Conservation (phyloP, 1,140 invertebrate species). For the Brachionus manjavacas region DNA sequence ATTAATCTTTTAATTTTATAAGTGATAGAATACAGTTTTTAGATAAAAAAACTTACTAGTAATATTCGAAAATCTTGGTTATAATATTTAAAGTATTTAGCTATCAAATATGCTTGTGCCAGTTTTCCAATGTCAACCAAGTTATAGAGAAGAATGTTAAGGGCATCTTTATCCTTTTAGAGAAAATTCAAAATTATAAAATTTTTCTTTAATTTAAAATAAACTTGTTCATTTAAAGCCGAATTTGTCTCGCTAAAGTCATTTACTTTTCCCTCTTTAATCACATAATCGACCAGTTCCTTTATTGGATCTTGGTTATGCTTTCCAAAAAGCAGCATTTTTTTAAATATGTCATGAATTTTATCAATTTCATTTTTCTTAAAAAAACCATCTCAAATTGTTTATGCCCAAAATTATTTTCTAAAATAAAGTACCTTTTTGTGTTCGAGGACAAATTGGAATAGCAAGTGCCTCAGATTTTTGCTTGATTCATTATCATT, state of each 20-base stretch:
- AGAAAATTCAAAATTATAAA: neutral
- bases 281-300: conserved; percentile 14
- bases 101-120: conserved; percentile 31
- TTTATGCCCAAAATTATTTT: neutral
- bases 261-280: conserved; percentile 27
- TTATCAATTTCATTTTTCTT: conserved; percentile 20
- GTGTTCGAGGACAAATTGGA: conserved; percentile 33
- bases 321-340: conserved; percentile 26
- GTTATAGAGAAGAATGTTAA: conserved; percentile 27
- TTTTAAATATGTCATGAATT: conserved; percentile 14
- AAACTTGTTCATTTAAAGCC: conserved; percentile 22
- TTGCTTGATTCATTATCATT: conserved; percentile 5
- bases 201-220: no score
- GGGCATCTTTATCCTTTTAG: conserved; percentile 22
- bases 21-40: neutral
- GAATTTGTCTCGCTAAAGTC: neutral
- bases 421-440: neutral
- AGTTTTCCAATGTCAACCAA: conserved; percentile 38
- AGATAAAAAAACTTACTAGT: neutral
- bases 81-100: conserved; percentile 38
- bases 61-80: conserved; percentile 39
- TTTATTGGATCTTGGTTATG: conserved; percentile 24
- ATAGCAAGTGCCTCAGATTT: neutral
- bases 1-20: neutral
- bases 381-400: neutral